Percentiles rank a stretch among this genome's conserved stretches.
phyloP scores from a whole-genome alignment of 1,140 invertebrate genomes.

The Stegodyphus mimosarum region DNA sequence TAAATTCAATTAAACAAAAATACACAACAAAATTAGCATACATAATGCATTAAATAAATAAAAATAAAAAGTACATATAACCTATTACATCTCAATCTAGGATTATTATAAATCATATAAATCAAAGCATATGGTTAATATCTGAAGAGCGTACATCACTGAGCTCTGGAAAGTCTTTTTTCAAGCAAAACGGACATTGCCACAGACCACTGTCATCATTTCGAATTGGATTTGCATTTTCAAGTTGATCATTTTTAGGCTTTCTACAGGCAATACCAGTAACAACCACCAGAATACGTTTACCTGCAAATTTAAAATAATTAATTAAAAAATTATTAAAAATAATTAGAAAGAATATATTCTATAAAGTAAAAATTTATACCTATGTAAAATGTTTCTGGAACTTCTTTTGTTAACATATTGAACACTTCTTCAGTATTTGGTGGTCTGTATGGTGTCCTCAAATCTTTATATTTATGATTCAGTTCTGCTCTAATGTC shows the following conservation, averaged over 20 bases:
- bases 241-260: constrained; percentile 91
- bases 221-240: constrained; percentile 93
- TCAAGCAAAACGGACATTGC: constrained; percentile 97
- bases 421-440: constrained; percentile 91
- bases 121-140: neutral
- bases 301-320: constrained; percentile 66
- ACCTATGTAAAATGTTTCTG: constrained; percentile 94
- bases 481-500: constrained; percentile 97
- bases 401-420: constrained; percentile 95
- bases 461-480: constrained; percentile 93
- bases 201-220: constrained; percentile 94
- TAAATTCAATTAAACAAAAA: too few relatives aligned
- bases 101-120: too few relatives aligned
- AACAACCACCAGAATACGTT: constrained; percentile 70
- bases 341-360: neutral
- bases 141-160: constrained; percentile 77
- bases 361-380: constrained; percentile 70
- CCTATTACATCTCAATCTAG: too few relatives aligned
- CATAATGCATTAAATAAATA: too few relatives aligned
- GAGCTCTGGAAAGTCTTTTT: constrained; percentile 94
- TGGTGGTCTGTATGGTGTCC: constrained; percentile 82
- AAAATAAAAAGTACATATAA: too few relatives aligned
- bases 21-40: too few relatives aligned
- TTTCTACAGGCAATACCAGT: constrained; percentile 78
- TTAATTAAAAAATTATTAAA: neutral